Evolutionary conservation across 2,113 vertebrate species (phyloP).

Genomic region (Semnornis frantzii): DNA sequence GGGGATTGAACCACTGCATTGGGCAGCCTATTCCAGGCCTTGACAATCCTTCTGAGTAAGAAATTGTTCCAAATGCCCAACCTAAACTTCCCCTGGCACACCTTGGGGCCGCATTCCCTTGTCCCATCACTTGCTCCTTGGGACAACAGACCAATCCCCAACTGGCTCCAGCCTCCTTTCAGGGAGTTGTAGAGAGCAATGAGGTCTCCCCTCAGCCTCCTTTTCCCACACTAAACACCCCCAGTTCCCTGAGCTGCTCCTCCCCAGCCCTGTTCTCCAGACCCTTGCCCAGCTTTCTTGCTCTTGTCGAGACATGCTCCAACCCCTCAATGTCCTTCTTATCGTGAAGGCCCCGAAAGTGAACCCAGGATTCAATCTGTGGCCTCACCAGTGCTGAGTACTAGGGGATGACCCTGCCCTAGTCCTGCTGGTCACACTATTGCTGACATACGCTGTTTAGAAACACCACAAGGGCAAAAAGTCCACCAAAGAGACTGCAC

Average conservation of each 20-base stretch:
- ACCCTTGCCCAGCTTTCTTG: not conserved
- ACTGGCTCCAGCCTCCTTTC: not conserved
- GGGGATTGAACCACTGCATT: not conserved
- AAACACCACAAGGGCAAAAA: accelerated
- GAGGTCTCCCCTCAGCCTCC: not conserved
- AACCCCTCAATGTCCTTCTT: not conserved
- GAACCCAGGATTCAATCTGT: not conserved
- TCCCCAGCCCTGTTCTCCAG: not conserved
- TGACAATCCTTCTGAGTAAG: not conserved
- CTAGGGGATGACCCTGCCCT: not conserved
- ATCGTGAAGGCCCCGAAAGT: not conserved
- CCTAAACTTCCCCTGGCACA: not conserved
- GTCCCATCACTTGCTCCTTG: not conserved
- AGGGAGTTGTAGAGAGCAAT: not conserved
- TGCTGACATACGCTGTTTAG: not conserved
- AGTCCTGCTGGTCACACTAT: not conserved
- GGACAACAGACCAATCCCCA: not conserved
- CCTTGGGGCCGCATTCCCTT: not conserved
- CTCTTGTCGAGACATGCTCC: not conserved
- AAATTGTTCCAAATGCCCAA: not conserved
- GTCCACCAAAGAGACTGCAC: not conserved
- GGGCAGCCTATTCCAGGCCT: not conserved
- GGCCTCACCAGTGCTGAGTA: not conserved
- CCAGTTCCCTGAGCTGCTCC: not conserved
- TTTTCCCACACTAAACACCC: not conserved